These are phyloP conservation scores for Tachysurus vachellii DNA, from an alignment of 2,113 vertebrate genomes.

Conservation along the genomic window DNA sequence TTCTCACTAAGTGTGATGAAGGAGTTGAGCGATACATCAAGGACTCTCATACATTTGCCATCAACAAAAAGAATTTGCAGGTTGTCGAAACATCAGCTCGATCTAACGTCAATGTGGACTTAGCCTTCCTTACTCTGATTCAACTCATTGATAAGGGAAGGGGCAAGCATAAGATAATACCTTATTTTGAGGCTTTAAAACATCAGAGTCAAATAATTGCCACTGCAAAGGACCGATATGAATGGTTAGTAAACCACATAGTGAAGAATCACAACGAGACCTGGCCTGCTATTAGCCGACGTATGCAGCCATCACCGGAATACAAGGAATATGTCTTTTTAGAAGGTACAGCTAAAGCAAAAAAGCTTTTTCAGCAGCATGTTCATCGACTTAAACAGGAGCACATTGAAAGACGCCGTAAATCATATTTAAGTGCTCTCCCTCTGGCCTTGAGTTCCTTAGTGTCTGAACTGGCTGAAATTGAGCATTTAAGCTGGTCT, in stretches of 20 bases:
- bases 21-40: conserved; percentile 97
- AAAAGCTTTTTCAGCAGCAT: conserved; percentile 93
- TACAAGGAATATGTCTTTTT: conserved; percentile 95
- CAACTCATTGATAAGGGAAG: conserved; percentile 89
- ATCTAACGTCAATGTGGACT: conserved; percentile 93
- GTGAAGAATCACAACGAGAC: conserved; percentile 93
- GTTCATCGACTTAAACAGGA: conserved; percentile 90
- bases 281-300: conserved; percentile 80
- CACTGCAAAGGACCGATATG: conserved; percentile 92
- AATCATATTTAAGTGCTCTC: conserved; percentile 82
- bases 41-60: conserved; percentile 91
- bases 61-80: conserved; percentile 96
- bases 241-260: conserved; percentile 91
- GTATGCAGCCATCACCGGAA: conserved; percentile 86
- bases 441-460: conserved; percentile 88
- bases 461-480: conserved; percentile 88
- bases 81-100: conserved; percentile 96
- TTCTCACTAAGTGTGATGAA: conserved; percentile 95
- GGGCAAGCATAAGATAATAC: conserved; percentile 93
- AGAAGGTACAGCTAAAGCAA: conserved; percentile 93
- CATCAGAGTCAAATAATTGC: conserved; percentile 97
- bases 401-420: conserved; percentile 87
- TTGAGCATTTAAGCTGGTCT: conserved; percentile 86
- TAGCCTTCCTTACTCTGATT: conserved; percentile 90
- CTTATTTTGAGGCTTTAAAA: conserved; percentile 94